Base-by-base conservation (phyloP, 2,113 vertebrate species). In the Rhinogobius similis region DNA sequence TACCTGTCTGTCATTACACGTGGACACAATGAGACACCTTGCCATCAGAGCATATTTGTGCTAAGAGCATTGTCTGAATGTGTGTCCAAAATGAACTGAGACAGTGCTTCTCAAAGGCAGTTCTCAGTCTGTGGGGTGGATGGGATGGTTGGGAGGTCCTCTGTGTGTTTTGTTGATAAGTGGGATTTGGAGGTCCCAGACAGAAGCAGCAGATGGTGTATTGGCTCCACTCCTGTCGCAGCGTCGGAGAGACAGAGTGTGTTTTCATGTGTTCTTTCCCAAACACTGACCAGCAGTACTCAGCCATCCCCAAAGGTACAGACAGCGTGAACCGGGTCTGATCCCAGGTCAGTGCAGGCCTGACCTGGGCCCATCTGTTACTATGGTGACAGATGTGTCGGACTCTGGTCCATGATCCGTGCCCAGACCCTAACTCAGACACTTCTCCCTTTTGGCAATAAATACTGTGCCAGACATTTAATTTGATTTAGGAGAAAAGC, bases 111-210 rank as follows among this genome's bases (percentile, higher is more conserved):
- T 83, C 75, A 80, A 77, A 84, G 65, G 56, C 70, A 81, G 64
- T 65, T 23, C 64, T 84, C 48, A 80, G 67, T 85, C 69, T 68
- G 75, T 78, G 59, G 71, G 23, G 52, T 26, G 52, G 73, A 78
- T 26, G 23, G 72, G 79, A 64, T 76, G 68, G 76, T 80, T 77
- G 80, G 79, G 85, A 87, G 83, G 88, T 88, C 79, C 77, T 78
- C 82, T 90, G 87, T 91, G 88, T 88, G 82, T 91, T 91, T 89
- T 91, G 87, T 89, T 91, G 91, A 91, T 93, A 91, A 92, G 84
- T 73, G 81, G 87, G 85, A 90, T 90, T 91, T 92, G 88, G 90
- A 92, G 86, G 77, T 86, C 87, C 81, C 84, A 91, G 83, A 89
- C 81, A 75, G 84, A 61, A 75, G 75, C 76, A 68, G 84, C 92